Evolutionary conservation across 2,797 vertebrate species (phyloP).

Genomic region (Enteromius paludinosus): DNA sequence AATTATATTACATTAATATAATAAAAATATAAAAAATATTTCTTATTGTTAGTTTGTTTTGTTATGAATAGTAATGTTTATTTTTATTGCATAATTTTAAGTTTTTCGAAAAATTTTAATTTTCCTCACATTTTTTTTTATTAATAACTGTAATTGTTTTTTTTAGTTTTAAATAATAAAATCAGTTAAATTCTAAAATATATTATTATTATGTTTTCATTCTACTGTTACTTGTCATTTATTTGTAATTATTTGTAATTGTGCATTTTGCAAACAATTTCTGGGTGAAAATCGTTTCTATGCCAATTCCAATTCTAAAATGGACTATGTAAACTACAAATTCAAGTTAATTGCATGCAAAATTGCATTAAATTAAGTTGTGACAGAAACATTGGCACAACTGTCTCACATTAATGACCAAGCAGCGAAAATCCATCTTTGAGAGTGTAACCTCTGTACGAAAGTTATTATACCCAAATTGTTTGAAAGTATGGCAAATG

Average conservation of each 20-base stretch:
- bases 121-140: background rate
- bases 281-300: background rate
- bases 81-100: background rate
- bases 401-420: background rate
- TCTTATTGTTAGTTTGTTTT: background rate
- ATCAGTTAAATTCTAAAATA: background rate
- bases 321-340: background rate
- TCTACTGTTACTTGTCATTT: background rate
- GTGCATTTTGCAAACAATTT: background rate
- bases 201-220: background rate
- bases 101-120: background rate
- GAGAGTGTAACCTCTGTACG: background rate
- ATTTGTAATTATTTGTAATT: background rate
- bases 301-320: background rate
- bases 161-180: background rate
- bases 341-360: background rate
- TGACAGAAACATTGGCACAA: background rate
- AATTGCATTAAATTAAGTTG: constrained; percentile 10
- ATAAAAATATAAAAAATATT: background rate
- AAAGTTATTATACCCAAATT: constrained; percentile 40
- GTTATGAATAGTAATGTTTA: background rate
- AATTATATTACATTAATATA: background rate
- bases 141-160: background rate
- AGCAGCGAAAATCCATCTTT: constrained; percentile 7
- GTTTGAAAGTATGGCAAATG: constrained; percentile 45